phyloP scores from a whole-genome alignment of 1,140 invertebrate genomes.

The Dendroctonus valens region DNA sequence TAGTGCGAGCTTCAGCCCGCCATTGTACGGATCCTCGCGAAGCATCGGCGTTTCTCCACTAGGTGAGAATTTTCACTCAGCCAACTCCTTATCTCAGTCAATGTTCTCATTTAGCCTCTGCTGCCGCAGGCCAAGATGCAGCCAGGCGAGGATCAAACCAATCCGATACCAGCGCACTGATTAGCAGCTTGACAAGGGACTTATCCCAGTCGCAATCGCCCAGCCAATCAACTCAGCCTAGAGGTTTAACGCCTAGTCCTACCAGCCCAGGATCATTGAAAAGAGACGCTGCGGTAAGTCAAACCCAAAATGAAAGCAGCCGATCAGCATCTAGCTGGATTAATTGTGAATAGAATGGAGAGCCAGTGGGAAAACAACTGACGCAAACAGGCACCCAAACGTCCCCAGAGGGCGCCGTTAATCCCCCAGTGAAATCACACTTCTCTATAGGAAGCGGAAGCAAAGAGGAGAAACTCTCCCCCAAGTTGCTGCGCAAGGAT shows the following conservation, averaged over 20 bases:
- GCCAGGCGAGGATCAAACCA: conserved; percentile 59
- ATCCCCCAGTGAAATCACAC: conserved; percentile 56
- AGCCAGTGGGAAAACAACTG: conserved; percentile 54
- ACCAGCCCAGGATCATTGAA: conserved; percentile 56
- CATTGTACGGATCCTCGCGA: conserved; percentile 56
- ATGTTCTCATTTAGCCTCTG: conserved; percentile 44
- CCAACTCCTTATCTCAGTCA: neutral
- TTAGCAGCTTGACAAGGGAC: conserved; percentile 46
- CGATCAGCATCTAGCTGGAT: no score
- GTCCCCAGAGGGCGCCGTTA: conserved; percentile 63
- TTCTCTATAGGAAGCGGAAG: conserved; percentile 62
- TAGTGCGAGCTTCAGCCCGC: conserved; percentile 56
- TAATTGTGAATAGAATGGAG: no score
- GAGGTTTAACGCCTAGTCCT: conserved; percentile 62
- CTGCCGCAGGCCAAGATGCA: conserved; percentile 49
- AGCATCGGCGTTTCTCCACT: conserved; percentile 60
- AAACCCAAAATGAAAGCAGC: no score
- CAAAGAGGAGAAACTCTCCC: conserved; percentile 62
- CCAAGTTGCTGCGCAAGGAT: conserved; percentile 64
- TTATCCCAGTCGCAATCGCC: conserved; percentile 51
- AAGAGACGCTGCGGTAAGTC: conserved; percentile 40
- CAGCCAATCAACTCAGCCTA: conserved; percentile 55
- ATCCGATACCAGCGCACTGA: conserved; percentile 66
- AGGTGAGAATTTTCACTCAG: conserved; percentile 50
- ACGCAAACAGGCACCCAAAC: conserved; percentile 76